Evolutionary conservation across 2,113 vertebrate genomes (phyloP).

Genomic region (Cynocephalus volans): DNA sequence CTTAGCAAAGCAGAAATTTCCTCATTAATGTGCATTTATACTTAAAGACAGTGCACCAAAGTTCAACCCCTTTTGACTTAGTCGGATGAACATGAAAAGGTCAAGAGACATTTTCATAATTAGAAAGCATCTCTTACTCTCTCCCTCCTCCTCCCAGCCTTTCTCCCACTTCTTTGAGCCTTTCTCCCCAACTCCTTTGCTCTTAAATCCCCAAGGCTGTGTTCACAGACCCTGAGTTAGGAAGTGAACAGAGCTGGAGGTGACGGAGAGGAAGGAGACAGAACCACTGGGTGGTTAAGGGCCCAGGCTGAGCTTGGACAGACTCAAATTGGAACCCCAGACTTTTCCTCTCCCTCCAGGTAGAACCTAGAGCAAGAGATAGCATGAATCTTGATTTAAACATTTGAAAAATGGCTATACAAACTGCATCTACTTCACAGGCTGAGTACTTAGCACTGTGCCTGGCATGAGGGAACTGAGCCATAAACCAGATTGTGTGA

Average conservation of each 20-base stretch:
- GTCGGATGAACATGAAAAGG: slow-evolving; percentile 70
- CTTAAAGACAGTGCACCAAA: slow-evolving; percentile 28
- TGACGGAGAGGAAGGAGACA: too few species aligned
- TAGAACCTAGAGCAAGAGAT: background rate
- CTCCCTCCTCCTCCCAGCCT: background rate
- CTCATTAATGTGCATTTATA: slow-evolving; percentile 75
- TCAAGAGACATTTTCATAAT: slow-evolving; percentile 59
- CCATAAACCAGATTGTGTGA: too few species aligned
- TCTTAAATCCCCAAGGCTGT: background rate
- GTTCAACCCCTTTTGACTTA: slow-evolving; percentile 56
- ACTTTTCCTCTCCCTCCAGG: background rate
- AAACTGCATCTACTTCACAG: too few species aligned
- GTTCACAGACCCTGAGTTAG: rapidly evolving
- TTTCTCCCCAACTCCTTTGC: background rate
- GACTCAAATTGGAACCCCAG: background rate
- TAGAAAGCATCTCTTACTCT: slow-evolving; percentile 7
- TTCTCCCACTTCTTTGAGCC: background rate
- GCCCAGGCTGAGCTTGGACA: background rate
- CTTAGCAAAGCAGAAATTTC: slow-evolving; percentile 70
- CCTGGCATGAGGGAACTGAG: background rate
- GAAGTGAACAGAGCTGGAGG: background rate
- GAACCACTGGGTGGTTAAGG: rapidly evolving
- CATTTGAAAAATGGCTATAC: background rate
- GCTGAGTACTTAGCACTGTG: background rate
- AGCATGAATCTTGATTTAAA: background rate